A percentile compares a stretch with the other conserved stretches of the same genome.
These are phyloP conservation scores for Anguilla japonica DNA, from an alignment of 2,113 vertebrate genomes.

Conservation along the genomic window DNA sequence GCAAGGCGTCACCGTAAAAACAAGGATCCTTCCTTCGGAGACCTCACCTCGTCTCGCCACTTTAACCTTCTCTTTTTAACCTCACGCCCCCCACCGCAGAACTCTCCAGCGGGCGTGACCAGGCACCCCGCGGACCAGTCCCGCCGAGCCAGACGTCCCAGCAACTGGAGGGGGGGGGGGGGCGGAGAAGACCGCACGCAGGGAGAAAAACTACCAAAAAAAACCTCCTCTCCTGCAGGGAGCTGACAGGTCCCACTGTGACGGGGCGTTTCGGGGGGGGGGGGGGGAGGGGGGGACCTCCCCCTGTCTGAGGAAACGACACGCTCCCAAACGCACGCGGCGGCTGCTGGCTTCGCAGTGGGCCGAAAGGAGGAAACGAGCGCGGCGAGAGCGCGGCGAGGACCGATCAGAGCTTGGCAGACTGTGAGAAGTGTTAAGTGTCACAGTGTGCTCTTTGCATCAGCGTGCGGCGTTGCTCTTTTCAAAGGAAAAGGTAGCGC, in stretches of 20 bases:
- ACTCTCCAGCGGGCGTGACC: neutral
- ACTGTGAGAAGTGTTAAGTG: conserved; percentile 31
- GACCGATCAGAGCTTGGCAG: conserved; percentile 16
- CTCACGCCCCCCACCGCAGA: neutral
- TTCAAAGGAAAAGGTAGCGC: conserved; percentile 56
- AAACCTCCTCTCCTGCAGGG: neutral
- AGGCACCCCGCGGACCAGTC: neutral
- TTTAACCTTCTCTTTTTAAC: neutral
- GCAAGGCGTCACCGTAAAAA: too few relatives aligned
- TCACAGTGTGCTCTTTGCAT: conserved; percentile 46
- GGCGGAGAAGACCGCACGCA: neutral
- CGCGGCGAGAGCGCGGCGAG: neutral
- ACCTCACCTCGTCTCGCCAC: neutral
- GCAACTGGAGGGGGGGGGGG: too few relatives aligned
- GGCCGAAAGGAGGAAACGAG: neutral
- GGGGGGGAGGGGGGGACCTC: neutral
- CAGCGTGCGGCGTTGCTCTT: conserved; percentile 60
- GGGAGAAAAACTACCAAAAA: neutral
- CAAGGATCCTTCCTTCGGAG: neutral
- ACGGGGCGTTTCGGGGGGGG: neutral
- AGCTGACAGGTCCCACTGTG: neutral
- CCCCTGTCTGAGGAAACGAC: neutral
- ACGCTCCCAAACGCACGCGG: neutral
- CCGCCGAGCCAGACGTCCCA: neutral
- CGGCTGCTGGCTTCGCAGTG: neutral